Evolutionary conservation across 2,888 invertebrate species (phyloP), one percentile per base, ranked within the genome.

Genomic region (Drosophila prostipennis): DNA sequence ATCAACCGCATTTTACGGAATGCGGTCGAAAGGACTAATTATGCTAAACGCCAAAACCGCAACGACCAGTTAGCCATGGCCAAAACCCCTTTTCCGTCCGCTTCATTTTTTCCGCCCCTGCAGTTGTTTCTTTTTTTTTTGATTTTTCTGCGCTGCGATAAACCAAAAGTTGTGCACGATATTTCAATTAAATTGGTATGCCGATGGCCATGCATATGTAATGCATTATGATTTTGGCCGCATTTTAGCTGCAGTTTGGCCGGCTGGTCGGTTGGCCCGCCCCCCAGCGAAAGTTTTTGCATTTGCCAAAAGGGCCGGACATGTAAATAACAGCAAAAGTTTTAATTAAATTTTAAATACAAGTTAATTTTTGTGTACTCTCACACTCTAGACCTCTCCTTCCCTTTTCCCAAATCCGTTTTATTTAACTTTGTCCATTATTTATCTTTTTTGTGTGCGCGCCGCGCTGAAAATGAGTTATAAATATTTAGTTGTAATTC

Each of bases 11-110:
- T 79, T 84, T 87, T 71, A 72, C 69, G 77, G 72, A 85, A 77
- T 84, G 89, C 80, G 89, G 90, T 81, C 76, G 78, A 78, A 86
- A 77, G 78, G 77, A 89, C 89, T 89, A 89, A 90, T 89, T 90
- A 89, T 82, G 78, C 81, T 86, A 89, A 89, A 90, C 78, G 80
- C 76, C 78, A 65, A 79, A 84, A 72, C 87, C 89, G 76, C 86
- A 87, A 65, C 76, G 74, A 79, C 87, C 87, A 87, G 84, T 82
- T 84, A 79, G 74, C 78, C 79, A 60, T 72, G 68, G 65, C 55
- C 57, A 58, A 54, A 54, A 58, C 70, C 65, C 26, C 26, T 6
- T 26, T 26, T 26, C 26, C 69, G 32, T 14, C 11, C 46, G 46
- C 54, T 39, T 51, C 45, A 2, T 52, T 32, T 71, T 14, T 29